Evolutionary conservation across 2,113 vertebrate genomes (phyloP).

Genomic region (Syrmaticus mikado): DNA sequence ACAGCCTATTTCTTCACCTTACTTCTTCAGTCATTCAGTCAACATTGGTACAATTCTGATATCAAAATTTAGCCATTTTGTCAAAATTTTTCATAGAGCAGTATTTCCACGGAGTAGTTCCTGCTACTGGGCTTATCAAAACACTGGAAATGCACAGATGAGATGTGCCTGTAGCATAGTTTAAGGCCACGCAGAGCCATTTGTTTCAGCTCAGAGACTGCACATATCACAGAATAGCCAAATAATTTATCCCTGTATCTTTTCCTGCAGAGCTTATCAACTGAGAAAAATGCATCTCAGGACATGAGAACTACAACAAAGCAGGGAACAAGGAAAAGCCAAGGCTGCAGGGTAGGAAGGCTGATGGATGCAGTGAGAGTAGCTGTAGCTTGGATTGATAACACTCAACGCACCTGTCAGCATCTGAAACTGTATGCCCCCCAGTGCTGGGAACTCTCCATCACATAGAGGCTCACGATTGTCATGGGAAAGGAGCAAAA

Average conservation of each 20-base stretch:
- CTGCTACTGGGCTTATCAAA: neutral
- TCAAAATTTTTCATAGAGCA: neutral
- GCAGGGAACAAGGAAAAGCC: neutral
- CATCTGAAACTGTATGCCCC: neutral
- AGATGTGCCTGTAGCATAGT: rapidly evolving
- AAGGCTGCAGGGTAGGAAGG: neutral
- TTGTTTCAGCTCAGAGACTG: neutral
- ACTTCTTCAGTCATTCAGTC: neutral
- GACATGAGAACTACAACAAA: neutral
- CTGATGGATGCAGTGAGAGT: neutral
- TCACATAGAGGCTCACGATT: neutral
- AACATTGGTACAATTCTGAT: neutral
- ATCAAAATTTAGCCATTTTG: neutral
- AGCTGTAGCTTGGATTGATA: neutral
- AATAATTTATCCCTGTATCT: neutral
- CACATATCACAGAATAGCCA: neutral
- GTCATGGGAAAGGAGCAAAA: neutral
- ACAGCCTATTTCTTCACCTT: neutral
- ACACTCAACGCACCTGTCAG: neutral
- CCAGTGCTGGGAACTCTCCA: neutral
- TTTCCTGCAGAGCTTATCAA: neutral
- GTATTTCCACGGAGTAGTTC: neutral
- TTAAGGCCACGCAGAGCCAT: neutral
- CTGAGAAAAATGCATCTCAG: neutral
- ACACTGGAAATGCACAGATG: neutral